A percentile compares a stretch with the other conserved stretches of the same genome.
Evolutionary conservation across 1,140 invertebrate genomes (phyloP).

Genomic region (Rhagoletis pomonella): DNA sequence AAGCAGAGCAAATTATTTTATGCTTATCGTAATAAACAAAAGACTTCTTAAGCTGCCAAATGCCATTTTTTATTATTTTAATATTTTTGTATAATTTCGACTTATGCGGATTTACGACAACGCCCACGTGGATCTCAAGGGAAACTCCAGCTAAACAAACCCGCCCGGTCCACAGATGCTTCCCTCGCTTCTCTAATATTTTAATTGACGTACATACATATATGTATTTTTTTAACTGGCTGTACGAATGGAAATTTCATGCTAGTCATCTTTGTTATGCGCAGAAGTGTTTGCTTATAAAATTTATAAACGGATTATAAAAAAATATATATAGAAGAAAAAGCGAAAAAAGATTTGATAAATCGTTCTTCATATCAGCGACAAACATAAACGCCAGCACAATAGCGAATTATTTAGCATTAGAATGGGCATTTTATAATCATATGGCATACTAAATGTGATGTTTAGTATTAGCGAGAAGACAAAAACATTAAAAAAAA

Average conservation of each 20-base stretch:
- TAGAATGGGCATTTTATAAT: slow-evolving; percentile 41
- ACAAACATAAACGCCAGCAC: not conserved
- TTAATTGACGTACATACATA: too few species aligned
- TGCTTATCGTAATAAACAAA: slow-evolving; percentile 33
- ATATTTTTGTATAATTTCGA: slow-evolving; percentile 1
- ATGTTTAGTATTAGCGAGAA: not conserved
- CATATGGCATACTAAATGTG: not conserved
- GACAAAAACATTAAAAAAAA: not conserved
- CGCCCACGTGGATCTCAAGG: slow-evolving; percentile 23
- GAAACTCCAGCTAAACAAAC: slow-evolving; percentile 17
- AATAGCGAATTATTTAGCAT: slow-evolving; percentile 24
- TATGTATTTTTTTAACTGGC: too few species aligned
- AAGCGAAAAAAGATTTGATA: slow-evolving; percentile 38
- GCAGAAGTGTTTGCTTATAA: not conserved
- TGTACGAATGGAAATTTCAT: not conserved
- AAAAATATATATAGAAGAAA: too few species aligned
- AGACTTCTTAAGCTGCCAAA: not conserved
- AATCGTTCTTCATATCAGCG: slow-evolving; percentile 30
- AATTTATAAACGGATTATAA: slow-evolving; percentile 40
- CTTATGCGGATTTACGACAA: slow-evolving; percentile 6
- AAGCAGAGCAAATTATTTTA: not conserved
- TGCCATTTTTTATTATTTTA: not conserved
- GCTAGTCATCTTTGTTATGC: not conserved
- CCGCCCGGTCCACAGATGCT: too few species aligned
- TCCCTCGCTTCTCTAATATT: too few species aligned